Conservation (phyloP, 2,888 invertebrate genomes). For the Dinocampus coccinellae region DNA sequence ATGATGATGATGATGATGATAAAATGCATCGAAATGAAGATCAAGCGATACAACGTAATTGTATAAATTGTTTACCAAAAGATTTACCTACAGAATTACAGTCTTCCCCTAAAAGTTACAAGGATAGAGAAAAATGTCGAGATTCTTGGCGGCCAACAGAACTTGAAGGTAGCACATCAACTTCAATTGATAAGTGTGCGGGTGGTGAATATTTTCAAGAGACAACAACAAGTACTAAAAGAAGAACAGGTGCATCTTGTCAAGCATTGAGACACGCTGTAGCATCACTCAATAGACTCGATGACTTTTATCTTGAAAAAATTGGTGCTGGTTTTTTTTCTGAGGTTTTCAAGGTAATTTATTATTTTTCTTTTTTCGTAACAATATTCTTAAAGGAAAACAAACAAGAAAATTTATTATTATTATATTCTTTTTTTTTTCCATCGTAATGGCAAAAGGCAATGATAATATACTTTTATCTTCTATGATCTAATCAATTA, state of each 20-base stretch:
- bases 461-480: not conserved
- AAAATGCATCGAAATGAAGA: slow-evolving; percentile 40
- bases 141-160: slow-evolving; percentile 67
- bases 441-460: not conserved
- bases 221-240: slow-evolving; percentile 48
- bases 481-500: slow-evolving; percentile 5
- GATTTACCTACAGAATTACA: slow-evolving; percentile 65
- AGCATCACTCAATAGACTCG: slow-evolving; percentile 89
- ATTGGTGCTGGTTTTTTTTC: slow-evolving; percentile 97
- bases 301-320: slow-evolving; percentile 93
- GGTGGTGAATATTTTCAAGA: slow-evolving; percentile 50
- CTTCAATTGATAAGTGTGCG: slow-evolving; percentile 35
- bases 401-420: not conserved
- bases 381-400: too few relatives aligned
- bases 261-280: slow-evolving; percentile 93
- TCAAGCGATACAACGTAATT: slow-evolving; percentile 53
- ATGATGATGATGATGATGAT: too few relatives aligned
- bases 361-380: not conserved
- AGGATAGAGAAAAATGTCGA: slow-evolving; percentile 63
- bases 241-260: slow-evolving; percentile 82
- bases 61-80: slow-evolving; percentile 47
- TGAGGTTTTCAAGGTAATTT: slow-evolving; percentile 94
- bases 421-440: not conserved
- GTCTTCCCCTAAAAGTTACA: slow-evolving; percentile 61
- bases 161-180: slow-evolving; percentile 52